Evolutionary conservation across 2,113 vertebrate genomes (phyloP), one percentile per base, ranked within the genome.

Genomic region (Bubalus kerabau): DNA sequence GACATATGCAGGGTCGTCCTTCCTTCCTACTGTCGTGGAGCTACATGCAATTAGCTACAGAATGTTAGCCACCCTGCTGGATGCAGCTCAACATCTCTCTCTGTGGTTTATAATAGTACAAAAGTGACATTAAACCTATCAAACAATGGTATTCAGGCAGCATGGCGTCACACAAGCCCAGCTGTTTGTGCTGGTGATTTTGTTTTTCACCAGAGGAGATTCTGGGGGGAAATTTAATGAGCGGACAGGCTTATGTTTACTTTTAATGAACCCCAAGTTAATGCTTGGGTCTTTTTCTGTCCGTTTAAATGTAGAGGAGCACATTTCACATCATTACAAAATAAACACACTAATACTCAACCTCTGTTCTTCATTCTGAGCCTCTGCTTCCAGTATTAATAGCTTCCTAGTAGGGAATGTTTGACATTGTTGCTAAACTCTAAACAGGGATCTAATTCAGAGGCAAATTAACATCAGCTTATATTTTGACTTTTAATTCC

Each of bases 1-100:
- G 98, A 99, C 26, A 6, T 97, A 95, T 86, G 96, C 62, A n/a
- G 94, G 94, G 96, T 97, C 74, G 96, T 98, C 98, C 98, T 99
- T 98, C 98, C 97, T 98, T 97, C 78, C 95, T 96, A 95, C 96
- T 95, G 96, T 96, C 97, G 96, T 98, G 98, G 98, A 98, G 98
- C 89, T 97, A 83, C 95, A 96, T 57, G 96, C 98, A 99, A 98
- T 99, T 99, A 99, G 99, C 98, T 98, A 98, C 98, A 99, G 99
- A 98, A 98, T 99, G 98, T 99, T 99, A 98, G 98, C 98, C 98
- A 95, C 98, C 96, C 98, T 98, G 98, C 98, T 98, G 98, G 98
- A 98, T 98, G 95, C 94, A 96, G 86, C 97, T 97, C 98, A 96
- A 19, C 97, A 87, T 98, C 74, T 95, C 98, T 98, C 97, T 98